Evolutionary conservation across 2,797 vertebrate species (phyloP).

Genomic region (Anguilla obscura): DNA sequence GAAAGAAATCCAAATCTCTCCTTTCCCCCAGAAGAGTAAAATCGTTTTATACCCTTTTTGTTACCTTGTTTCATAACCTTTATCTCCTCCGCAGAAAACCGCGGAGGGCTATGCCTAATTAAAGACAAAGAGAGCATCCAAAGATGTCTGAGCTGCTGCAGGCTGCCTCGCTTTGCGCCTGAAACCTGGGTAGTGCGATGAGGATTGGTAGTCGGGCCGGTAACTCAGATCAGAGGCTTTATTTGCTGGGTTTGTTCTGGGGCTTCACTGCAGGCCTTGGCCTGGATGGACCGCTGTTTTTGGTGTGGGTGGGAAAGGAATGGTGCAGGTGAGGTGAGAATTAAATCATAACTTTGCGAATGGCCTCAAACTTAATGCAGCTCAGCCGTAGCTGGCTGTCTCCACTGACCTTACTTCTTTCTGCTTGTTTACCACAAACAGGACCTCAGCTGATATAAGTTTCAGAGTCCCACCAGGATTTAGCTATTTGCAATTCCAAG

Average conservation of each 20-base stretch:
- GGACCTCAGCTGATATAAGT: not conserved
- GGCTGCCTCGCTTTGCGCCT: conserved; percentile 63
- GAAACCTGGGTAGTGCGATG: conserved; percentile 72
- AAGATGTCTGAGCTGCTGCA: conserved; percentile 69
- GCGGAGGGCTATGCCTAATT: conserved; percentile 66
- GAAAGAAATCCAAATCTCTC: not conserved
- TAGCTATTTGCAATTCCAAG: not conserved
- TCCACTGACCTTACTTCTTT: not conserved
- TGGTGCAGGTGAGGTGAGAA: conserved; percentile 65
- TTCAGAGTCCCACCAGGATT: not conserved
- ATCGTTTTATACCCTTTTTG: not conserved
- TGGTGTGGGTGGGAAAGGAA: conserved; percentile 50
- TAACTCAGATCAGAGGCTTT: conserved; percentile 71
- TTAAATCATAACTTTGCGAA: conserved; percentile 51
- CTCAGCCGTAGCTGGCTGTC: not conserved
- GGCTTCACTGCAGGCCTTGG: not conserved
- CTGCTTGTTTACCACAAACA: not conserved
- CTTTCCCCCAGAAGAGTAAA: not conserved
- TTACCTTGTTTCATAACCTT: conserved; percentile 9
- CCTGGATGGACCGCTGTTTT: conserved; percentile 60
- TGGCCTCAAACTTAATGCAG: not conserved
- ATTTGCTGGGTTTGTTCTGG: conserved; percentile 47
- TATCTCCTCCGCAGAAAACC: conserved; percentile 44
- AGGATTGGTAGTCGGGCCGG: conserved; percentile 61
- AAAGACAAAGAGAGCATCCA: conserved; percentile 69